A percentile compares a stretch with the other conserved stretches of the same genome.
Conservation (phyloP, 1,140 invertebrate species). For the Psilanteris sp. region DNA sequence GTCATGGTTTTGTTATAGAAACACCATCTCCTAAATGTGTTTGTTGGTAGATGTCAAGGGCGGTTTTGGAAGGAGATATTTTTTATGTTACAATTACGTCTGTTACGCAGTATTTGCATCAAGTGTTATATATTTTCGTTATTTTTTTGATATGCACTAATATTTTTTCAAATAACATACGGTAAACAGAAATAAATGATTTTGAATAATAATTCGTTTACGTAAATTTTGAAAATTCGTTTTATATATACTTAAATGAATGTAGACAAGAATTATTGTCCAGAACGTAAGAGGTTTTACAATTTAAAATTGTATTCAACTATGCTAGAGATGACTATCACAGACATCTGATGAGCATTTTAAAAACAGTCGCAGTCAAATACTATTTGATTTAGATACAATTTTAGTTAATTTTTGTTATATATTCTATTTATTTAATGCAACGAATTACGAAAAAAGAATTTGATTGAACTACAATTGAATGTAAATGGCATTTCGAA, state of each 20-base stretch:
- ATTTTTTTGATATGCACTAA: constrained; percentile 43
- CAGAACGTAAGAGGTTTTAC: constrained; percentile 47
- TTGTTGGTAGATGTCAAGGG: constrained; percentile 28
- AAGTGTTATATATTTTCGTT: constrained; percentile 1
- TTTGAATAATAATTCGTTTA: too few species aligned
- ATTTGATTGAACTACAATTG: constrained; percentile 14
- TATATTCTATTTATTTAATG: constrained; percentile 14
- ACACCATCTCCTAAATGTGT: constrained; percentile 38
- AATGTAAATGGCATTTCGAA: constrained; percentile 26
- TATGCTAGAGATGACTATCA: constrained; percentile 65
- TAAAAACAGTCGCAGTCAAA: constrained; percentile 37
- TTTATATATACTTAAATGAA: constrained; percentile 17
- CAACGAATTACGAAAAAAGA: too few species aligned
- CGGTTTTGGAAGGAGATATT: constrained; percentile 34
- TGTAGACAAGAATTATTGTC: constrained; percentile 16
- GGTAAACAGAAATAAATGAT: too few species aligned
- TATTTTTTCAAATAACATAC: too few species aligned
- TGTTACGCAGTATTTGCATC: too few species aligned
- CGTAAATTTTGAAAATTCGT: too few species aligned
- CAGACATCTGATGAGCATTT: constrained; percentile 63
- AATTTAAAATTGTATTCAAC: constrained; percentile 55
- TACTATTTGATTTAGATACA: constrained; percentile 52
- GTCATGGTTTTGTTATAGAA: constrained; percentile 54
- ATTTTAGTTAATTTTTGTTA: constrained; percentile 47
- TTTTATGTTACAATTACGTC: constrained; percentile 19